Evolutionary conservation across 2,797 vertebrate genomes (phyloP).

Genomic region (Smutsia gigantea): DNA sequence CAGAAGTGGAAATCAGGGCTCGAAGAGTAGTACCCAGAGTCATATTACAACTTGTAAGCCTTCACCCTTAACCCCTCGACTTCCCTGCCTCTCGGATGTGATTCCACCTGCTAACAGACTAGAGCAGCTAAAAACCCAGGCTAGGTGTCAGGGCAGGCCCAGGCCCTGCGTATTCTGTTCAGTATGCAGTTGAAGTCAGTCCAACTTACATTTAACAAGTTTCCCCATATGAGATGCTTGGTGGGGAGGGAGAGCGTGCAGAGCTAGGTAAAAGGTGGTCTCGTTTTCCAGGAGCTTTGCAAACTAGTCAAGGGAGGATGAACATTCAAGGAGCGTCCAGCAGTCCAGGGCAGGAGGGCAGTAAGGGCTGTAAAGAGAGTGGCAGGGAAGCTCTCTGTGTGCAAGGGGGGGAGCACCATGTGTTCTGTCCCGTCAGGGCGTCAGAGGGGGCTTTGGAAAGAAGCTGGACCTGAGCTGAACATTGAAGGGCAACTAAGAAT

Average conservation of each 20-base stretch:
- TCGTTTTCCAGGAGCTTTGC: background rate
- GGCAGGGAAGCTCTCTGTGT: background rate
- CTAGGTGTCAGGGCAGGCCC: background rate
- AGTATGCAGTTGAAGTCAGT: background rate
- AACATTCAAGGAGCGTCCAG: background rate
- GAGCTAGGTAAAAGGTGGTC: background rate
- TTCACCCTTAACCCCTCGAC: background rate
- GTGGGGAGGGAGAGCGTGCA: background rate
- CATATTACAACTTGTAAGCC: background rate
- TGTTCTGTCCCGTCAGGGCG: fast-evolving
- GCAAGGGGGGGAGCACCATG: background rate
- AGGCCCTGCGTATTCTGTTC: background rate
- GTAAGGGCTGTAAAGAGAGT: background rate
- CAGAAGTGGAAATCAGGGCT: background rate
- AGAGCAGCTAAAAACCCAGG: background rate
- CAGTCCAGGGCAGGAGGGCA: background rate
- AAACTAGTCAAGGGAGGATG: background rate
- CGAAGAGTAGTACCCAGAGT: background rate
- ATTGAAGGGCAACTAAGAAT: background rate
- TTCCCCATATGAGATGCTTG: background rate
- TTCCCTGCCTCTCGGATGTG: background rate
- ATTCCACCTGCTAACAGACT: background rate
- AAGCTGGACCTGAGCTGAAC: background rate
- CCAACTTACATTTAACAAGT: background rate
- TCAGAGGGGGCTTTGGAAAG: background rate